Base-by-base conservation (phyloP, 1,140 invertebrate species). In the Drosophila setifemur region DNA sequence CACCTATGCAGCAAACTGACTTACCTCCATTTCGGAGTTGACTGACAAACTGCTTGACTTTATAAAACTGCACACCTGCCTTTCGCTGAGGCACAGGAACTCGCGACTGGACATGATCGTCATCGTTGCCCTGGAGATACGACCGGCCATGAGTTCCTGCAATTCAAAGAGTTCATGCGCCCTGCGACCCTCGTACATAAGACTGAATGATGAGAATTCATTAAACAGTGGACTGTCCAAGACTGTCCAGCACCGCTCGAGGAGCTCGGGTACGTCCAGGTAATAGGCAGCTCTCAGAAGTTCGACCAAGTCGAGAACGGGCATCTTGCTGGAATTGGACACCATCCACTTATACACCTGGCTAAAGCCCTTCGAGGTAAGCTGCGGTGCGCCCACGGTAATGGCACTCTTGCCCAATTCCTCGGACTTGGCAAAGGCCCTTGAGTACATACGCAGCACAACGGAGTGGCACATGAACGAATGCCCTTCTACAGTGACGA, bases 11-110 rank as follows among this genome's bases (percentile, higher is more conserved):
- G 9, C 9, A 4, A 25, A 2, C 14, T n/a, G 28, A 11, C 33
- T 9, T n/a, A 67, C 73, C 73, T 75, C 73, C 6, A 29, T 45
- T 40, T 75, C 69, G 1, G 61, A 35, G 12, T 75, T 75, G n/a
- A 73, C 54, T 5, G 54, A 23, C 45, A 75, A 16, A 1, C n/a
- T 37, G 14, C 8, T 61, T 0, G 73, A 73, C 1, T 6, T 3
- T 0, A 61, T 18, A 0, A 73, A 2, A 2, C 0, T 0, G 18
- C 54, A 52, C 2, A 73, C 21, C 26, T 75, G 73, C 2, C 2
- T n/a, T 2, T 45, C 40, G 4, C 2, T 48, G 0, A 75, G 35
- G 7, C 19, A 2, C 2, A 75, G 12, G 37, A 61, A 73, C 19
- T 75, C 61, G 3, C 5, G 40, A 29, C 39, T 55, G 1, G 35